Base-by-base conservation (phyloP, 2,888 invertebrate genomes). In the Druceiella hillmani region DNA sequence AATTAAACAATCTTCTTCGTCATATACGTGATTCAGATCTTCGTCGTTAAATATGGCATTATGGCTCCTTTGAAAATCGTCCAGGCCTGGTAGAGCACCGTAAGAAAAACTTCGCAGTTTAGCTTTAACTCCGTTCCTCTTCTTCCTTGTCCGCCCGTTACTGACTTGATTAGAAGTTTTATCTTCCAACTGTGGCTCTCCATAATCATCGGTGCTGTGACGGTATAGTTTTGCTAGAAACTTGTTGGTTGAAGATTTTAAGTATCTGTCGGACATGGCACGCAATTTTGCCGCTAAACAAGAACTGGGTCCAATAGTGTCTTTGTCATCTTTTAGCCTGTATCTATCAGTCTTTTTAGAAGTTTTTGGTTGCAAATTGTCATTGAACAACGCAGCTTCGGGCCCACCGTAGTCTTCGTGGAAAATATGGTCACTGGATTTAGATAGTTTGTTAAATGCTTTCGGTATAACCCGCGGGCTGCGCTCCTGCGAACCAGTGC, bases 101-200 rank as follows among this genome's bases (percentile, higher is more conserved):
- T 83, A 84, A 0, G 84, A 84, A 57, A 84, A 83, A 55, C 84
- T 84, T 24, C 84, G 69, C 43, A 81, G 62, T 53, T 77, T 74
- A 35, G 72, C 70, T 56, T 68, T 65, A 2, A 68, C 66, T 2
- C 66, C 66, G 32, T 61, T 62, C 50, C 62, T 58, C 51, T 64
- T 69, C 38, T 68, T 67, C 4, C 64, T 57, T 50, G 61, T 64
- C 55, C 64, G 66, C 41, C 48, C 59, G 9, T 57, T 52, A 54
- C 52, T 59, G 41, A 56, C 52, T 38, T 62, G 48, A 55, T 69
- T 64, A 36, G 58, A 52, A 45, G 59, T 55, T 44, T 59, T 58
- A 39, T 63, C 62, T 48, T 52, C 61, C 43, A 53, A 57, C 25
- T 50, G 52, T 9, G 55, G 45, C 45, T 55, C 52, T 43, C 61